These are phyloP conservation scores for Lophotis ruficrista DNA, from an alignment of 2,113 vertebrate genomes.

Conservation along the genomic window DNA sequence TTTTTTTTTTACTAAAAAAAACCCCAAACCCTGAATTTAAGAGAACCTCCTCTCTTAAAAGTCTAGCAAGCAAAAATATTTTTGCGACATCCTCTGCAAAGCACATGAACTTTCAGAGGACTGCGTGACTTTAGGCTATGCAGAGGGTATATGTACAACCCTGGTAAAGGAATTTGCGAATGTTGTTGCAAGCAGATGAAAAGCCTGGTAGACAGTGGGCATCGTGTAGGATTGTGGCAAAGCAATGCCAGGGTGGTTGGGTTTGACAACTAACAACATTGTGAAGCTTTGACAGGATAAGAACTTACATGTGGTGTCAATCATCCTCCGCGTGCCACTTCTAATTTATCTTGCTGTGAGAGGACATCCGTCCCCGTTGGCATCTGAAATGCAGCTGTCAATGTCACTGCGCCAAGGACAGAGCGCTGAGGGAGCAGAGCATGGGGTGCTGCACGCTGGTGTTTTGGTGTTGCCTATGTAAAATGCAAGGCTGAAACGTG, in stretches of 20 bases:
- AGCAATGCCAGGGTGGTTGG: conserved; percentile 5
- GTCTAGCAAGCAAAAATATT: not conserved
- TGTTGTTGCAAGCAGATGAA: not conserved
- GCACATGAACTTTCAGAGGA: not conserved
- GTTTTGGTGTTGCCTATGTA: not conserved
- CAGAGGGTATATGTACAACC: not conserved
- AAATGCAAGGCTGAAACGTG: not conserved
- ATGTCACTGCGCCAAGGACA: conserved; percentile 46
- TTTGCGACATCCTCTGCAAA: not conserved
- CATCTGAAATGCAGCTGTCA: conserved; percentile 48
- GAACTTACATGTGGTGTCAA: conserved; percentile 71
- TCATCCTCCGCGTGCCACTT: conserved; percentile 58
- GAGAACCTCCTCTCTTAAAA: not conserved
- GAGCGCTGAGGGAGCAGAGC: not conserved
- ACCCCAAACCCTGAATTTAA: not conserved
- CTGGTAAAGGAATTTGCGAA: not conserved
- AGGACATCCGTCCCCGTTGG: conserved; percentile 53
- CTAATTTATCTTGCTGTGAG: conserved; percentile 31
- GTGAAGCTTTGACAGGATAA: conserved; percentile 67
- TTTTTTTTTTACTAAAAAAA: not conserved
- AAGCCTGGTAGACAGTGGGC: conserved; percentile 58
- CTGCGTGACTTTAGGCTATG: conserved; percentile 23
- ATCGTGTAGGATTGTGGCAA: conserved; percentile 47
- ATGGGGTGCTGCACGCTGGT: not conserved
- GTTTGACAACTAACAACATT: conserved; percentile 64